phyloP scores from a whole-genome alignment of 2,113 vertebrate genomes.

The Corydoras sp. region DNA sequence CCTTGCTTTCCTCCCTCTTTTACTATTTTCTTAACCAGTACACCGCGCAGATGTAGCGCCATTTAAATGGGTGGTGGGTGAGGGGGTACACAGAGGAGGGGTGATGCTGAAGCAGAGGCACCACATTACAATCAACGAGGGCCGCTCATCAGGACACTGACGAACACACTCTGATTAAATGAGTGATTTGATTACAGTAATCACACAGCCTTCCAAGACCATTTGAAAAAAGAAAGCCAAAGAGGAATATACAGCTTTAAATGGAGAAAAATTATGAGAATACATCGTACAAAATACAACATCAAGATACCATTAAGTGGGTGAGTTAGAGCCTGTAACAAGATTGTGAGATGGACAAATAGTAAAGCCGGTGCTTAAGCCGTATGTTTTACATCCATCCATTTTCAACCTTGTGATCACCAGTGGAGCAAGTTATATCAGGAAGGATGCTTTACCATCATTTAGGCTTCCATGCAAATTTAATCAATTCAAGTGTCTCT shows the following conservation, averaged over 20 bases:
- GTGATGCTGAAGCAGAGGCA: slow-evolving; percentile 51
- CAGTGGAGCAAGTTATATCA: slow-evolving; percentile 42
- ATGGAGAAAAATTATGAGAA: slow-evolving; percentile 12
- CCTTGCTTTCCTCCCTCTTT: slow-evolving; percentile 35
- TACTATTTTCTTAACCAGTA: slow-evolving; percentile 6
- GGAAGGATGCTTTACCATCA: slow-evolving; percentile 62
- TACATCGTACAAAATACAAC: slow-evolving; percentile 57
- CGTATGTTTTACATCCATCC: slow-evolving; percentile 45
- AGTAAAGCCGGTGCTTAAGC: slow-evolving; percentile 66
- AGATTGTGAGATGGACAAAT: slow-evolving; percentile 69
- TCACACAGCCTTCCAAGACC: slow-evolving; percentile 59
- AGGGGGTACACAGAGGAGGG: slow-evolving; percentile 26
- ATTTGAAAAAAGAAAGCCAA: slow-evolving; percentile 39
- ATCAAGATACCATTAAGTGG: slow-evolving; percentile 45
- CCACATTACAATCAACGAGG: slow-evolving; percentile 70
- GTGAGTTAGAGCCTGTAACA: slow-evolving; percentile 63
- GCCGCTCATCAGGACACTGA: slow-evolving; percentile 63
- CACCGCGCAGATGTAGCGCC: slow-evolving; percentile 4
- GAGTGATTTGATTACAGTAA: slow-evolving; percentile 72
- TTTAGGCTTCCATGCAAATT: slow-evolving; percentile 78
- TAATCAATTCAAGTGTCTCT: slow-evolving; percentile 79
- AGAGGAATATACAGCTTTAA: slow-evolving; percentile 20
- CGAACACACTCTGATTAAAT: slow-evolving; percentile 74
- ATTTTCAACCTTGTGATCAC: slow-evolving; percentile 39
- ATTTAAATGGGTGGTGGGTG: slow-evolving; percentile 13